A percentile compares a stretch with the other conserved stretches of the same genome.
phyloP scores from a whole-genome alignment of 2,888 invertebrate species.

The Electrophaes corylata region DNA sequence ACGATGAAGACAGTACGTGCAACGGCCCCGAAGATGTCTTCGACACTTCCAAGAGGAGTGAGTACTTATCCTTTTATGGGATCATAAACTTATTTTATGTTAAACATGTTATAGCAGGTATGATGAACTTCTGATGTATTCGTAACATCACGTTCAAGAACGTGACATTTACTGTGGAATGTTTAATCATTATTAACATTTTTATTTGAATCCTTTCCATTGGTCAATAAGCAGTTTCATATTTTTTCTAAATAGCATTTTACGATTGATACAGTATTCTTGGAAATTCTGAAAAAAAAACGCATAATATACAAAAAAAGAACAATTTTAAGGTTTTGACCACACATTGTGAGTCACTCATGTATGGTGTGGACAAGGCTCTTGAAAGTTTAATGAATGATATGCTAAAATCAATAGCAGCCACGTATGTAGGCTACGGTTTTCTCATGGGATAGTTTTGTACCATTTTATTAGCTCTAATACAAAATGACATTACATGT shows the following conservation, averaged over 20 bases:
- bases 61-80: slow-evolving; percentile 53
- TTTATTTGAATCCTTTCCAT: background rate
- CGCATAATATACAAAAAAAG: too few relatives aligned
- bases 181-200: slow-evolving; percentile 5
- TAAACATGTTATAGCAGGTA: slow-evolving; percentile 41
- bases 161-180: too few relatives aligned
- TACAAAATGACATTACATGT: background rate
- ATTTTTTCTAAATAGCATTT: background rate
- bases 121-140: slow-evolving; percentile 15
- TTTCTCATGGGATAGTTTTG: slow-evolving; percentile 12
- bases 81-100: slow-evolving; percentile 48
- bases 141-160: slow-evolving; percentile 11
- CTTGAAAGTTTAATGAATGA: slow-evolving; percentile 18
- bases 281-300: too few relatives aligned
- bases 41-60: slow-evolving; percentile 74
- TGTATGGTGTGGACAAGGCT: background rate
- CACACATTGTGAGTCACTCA: background rate
- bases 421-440: slow-evolving; percentile 18
- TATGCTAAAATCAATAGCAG: slow-evolving; percentile 22
- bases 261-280: background rate
- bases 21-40: slow-evolving; percentile 75
- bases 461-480: background rate
- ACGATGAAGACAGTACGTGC: slow-evolving; percentile 74
- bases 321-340: too few relatives aligned
- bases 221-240: background rate